Evolutionary conservation across 2,888 invertebrate genomes (phyloP).

Genomic region (Campopleginae sp.): DNA sequence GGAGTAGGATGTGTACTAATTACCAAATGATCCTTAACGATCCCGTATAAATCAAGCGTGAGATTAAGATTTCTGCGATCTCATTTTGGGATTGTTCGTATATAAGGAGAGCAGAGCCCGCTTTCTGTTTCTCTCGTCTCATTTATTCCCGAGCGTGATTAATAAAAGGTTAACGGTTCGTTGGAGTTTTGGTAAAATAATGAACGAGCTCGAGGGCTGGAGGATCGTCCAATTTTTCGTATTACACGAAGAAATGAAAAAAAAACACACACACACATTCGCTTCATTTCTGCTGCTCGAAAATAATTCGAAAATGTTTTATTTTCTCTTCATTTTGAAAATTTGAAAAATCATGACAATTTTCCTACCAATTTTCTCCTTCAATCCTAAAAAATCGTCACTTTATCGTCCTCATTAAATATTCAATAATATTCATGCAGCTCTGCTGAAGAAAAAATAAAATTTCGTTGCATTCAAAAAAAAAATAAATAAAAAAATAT

Average conservation of each 20-base stretch:
- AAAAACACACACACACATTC: too few species aligned
- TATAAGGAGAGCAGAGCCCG: slow-evolving; percentile 6
- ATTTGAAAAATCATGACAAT: too few species aligned
- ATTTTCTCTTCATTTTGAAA: too few species aligned
- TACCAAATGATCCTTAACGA: slow-evolving; percentile 64
- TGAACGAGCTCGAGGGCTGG: neutral
- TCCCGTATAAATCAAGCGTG: slow-evolving; percentile 55
- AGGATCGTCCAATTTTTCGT: neutral
- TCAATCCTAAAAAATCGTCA: too few species aligned
- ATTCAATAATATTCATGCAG: too few species aligned
- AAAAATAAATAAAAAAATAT: too few species aligned
- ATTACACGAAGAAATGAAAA: neutral
- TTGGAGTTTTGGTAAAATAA: neutral
- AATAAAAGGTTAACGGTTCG: slow-evolving; percentile 1
- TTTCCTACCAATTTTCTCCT: too few species aligned
- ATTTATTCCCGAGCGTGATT: slow-evolving; percentile 25
- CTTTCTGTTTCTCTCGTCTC: slow-evolving; percentile 8
- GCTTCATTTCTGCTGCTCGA: too few species aligned
- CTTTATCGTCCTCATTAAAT: too few species aligned
- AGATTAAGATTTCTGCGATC: slow-evolving; percentile 50
- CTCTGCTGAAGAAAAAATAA: too few species aligned
- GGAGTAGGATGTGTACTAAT: slow-evolving; percentile 40
- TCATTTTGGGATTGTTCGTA: slow-evolving; percentile 38
- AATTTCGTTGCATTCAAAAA: too few species aligned
- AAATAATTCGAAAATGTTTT: too few species aligned